Evolutionary conservation across 2,113 vertebrate species (phyloP).

Genomic region (Sinocyclocheilus grahami): DNA sequence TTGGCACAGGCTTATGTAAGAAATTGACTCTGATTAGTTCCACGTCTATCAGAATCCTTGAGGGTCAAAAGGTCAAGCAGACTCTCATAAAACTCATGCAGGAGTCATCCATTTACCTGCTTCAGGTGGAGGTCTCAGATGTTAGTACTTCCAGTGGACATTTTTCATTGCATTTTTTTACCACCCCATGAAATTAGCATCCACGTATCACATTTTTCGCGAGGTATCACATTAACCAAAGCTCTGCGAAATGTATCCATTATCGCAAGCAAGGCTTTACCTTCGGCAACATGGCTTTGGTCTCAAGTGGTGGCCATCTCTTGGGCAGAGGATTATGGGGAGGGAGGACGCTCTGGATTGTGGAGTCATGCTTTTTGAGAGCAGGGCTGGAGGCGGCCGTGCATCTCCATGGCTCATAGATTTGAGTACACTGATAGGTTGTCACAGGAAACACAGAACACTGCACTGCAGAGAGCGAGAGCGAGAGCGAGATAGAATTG

Average conservation of each 20-base stretch:
- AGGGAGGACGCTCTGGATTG: not conserved
- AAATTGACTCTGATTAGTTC: constrained; percentile 56
- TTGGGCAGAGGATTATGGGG: constrained; percentile 33
- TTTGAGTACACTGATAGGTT: constrained; percentile 55
- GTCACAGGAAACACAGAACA: constrained; percentile 45
- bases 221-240: constrained; percentile 9
- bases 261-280: constrained; percentile 28
- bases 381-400: constrained; percentile 32
- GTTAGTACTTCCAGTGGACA: constrained; percentile 19
- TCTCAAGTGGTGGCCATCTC: constrained; percentile 21
- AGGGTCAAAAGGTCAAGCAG: constrained; percentile 37
- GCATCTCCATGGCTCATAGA: constrained; percentile 56
- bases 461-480: constrained; percentile 51
- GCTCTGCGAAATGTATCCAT: not conserved
- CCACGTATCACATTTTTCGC: not conserved
- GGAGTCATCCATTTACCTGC: constrained; percentile 19
- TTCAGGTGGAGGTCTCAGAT: constrained; percentile 15
- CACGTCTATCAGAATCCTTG: constrained; percentile 1
- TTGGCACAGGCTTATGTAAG: constrained; percentile 28
- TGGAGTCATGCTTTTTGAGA: constrained; percentile 38
- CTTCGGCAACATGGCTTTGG: not conserved
- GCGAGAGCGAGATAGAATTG: constrained; percentile 33
- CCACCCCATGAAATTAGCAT: not conserved
- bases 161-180: constrained; percentile 20
- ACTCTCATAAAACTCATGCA: not conserved